phyloP scores from a whole-genome alignment of 1,140 invertebrate genomes.

The Dinothrombium tinctorium region DNA sequence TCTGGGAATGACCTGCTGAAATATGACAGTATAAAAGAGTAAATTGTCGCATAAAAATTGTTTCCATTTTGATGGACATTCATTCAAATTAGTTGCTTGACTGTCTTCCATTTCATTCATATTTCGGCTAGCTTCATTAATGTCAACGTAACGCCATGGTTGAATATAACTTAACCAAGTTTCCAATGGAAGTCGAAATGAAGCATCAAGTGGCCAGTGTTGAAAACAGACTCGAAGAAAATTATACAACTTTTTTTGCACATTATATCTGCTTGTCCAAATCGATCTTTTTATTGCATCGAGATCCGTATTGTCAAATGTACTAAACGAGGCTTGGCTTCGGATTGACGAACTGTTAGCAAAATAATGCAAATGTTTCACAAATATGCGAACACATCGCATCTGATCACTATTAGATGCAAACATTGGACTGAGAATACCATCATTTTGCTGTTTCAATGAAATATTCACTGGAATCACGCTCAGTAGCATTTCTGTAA shows the following conservation, averaged over 20 bases:
- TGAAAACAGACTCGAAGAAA: conserved; percentile 60
- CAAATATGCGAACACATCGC: conserved; percentile 33
- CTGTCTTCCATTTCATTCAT: conserved; percentile 1
- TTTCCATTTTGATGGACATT: too few species aligned
- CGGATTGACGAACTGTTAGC: conserved; percentile 24
- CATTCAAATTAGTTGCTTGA: conserved; percentile 1
- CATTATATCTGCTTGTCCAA: conserved; percentile 11
- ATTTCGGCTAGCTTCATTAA: not conserved
- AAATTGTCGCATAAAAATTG: conserved; percentile 66
- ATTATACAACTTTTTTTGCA: conserved; percentile 50
- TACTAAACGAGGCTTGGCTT: not conserved
- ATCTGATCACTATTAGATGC: conserved; percentile 29
- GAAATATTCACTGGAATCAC: not conserved
- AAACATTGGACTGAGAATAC: not conserved
- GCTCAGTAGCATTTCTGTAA: conserved; percentile 11
- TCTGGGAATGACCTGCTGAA: conserved; percentile 51
- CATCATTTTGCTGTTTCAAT: conserved; percentile 1
- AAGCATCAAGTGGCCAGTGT: conserved; percentile 75
- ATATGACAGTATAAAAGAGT: conserved; percentile 59
- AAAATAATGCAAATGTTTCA: conserved; percentile 42
- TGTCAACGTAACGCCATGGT: conserved; percentile 57
- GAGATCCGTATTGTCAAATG: conserved; percentile 1
- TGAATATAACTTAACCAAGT: conserved; percentile 86
- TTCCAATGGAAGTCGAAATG: conserved; percentile 63
- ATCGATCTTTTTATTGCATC: conserved; percentile 9